Conservation (phyloP, 2,797 vertebrate species). For the Calcarius lapponicus region DNA sequence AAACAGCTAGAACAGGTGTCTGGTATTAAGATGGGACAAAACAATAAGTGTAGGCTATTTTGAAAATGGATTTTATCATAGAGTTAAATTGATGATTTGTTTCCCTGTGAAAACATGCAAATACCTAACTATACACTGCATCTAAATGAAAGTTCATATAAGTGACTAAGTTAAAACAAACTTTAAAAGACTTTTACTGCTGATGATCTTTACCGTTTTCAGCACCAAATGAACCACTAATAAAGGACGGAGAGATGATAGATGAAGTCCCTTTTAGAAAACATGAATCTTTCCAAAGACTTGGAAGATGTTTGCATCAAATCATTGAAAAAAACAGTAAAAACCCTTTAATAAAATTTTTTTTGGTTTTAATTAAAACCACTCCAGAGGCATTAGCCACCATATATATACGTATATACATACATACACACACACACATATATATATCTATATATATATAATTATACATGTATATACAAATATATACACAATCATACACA, state of each 20-base stretch:
- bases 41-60: fast-evolving
- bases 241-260: background rate
- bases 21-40: background rate
- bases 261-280: background rate
- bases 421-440: too few relatives aligned
- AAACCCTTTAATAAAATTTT: background rate
- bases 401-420: background rate
- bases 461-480: fast-evolving
- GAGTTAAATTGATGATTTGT: background rate
- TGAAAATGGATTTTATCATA: background rate
- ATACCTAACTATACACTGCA: background rate
- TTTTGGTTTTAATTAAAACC: background rate
- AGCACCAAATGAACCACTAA: background rate
- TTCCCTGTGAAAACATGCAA: background rate
- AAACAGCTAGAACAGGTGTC: background rate
- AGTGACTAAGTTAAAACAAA: background rate
- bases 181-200: background rate
- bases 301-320: background rate
- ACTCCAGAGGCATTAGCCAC: background rate
- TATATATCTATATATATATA: too few relatives aligned
- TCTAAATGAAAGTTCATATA: background rate
- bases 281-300: background rate
- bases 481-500: too few relatives aligned
- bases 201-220: background rate
- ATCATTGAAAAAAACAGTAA: background rate